phyloP scores from a whole-genome alignment of 2,797 vertebrate species.

The Cyclopterus lumpus region DNA sequence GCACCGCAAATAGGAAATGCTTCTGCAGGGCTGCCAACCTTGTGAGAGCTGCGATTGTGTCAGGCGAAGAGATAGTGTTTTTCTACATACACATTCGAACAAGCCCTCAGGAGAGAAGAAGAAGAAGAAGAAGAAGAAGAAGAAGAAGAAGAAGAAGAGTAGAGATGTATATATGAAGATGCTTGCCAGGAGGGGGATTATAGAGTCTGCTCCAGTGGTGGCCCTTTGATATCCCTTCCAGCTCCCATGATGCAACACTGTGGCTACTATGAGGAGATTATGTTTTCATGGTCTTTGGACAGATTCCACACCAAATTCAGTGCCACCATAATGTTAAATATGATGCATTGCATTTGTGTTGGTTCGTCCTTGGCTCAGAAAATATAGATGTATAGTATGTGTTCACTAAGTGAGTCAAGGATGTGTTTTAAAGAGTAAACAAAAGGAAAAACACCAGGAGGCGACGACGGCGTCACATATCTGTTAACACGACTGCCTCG shows the following conservation, averaged over 20 bases:
- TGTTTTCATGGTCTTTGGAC: constrained; percentile 64
- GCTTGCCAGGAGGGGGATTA: constrained; percentile 72
- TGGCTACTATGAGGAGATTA: constrained; percentile 59
- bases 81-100: constrained; percentile 49
- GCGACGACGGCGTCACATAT: constrained; percentile 48
- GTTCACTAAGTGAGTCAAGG: not conserved
- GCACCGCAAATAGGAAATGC: constrained; percentile 80
- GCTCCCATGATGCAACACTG: constrained; percentile 75
- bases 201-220: constrained; percentile 59
- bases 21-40: constrained; percentile 78
- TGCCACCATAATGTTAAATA: constrained; percentile 33
- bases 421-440: constrained; percentile 7
- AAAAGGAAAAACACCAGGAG: constrained; percentile 53
- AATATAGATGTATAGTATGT: not conserved
- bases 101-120: constrained; percentile 28
- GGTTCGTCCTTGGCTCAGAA: constrained; percentile 7
- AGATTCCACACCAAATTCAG: constrained; percentile 36
- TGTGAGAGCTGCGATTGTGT: constrained; percentile 50
- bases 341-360: not conserved
- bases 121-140: constrained; percentile 25
- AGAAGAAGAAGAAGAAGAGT: constrained; percentile 9
- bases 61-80: constrained; percentile 52
- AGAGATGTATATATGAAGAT: constrained; percentile 61
- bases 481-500: constrained; percentile 44
- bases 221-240: constrained; percentile 72